These are phyloP conservation scores for Heteromurus nitidus DNA, from an alignment of 2,888 invertebrate genomes.

Conservation along the genomic window DNA sequence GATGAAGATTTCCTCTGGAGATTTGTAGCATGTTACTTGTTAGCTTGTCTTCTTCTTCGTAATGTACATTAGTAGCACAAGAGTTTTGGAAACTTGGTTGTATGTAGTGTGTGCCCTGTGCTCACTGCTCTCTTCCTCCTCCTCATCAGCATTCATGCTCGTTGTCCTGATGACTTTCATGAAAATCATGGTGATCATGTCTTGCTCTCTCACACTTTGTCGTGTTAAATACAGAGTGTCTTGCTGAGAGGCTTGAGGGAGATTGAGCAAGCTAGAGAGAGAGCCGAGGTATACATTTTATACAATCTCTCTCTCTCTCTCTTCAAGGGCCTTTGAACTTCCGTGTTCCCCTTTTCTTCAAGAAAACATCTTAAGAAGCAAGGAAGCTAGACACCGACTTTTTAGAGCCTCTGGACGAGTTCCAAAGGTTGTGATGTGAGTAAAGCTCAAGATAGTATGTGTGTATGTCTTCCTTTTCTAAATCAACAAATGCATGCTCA, in stretches of 20 bases:
- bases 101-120: too few species aligned
- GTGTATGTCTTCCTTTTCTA: not conserved
- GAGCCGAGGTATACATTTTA: not conserved
- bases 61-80: too few species aligned
- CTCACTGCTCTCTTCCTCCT: too few species aligned
- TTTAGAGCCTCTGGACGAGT: not conserved
- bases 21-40: constrained; percentile 25
- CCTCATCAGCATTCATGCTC: constrained; percentile 38
- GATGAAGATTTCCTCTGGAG: constrained; percentile 48
- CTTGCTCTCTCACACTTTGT: constrained; percentile 42
- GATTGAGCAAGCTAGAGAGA: not conserved
- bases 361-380: not conserved
- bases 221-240: constrained; percentile 30
- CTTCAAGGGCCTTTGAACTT: constrained; percentile 42
- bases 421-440: constrained; percentile 16
- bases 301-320: too few species aligned
- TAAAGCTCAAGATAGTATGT: too few species aligned
- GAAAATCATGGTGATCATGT: constrained; percentile 32
- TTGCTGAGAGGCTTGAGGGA: not conserved
- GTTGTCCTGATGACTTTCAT: constrained; percentile 31
- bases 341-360: constrained; percentile 6
- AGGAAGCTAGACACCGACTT: too few species aligned
- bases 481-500: not conserved
- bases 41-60: constrained; percentile 30
- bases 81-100: too few species aligned